Percentiles rank a stretch among this genome's conserved stretches.
Conservation (phyloP, 2,888 invertebrate genomes). For the Cephalotes varians region DNA sequence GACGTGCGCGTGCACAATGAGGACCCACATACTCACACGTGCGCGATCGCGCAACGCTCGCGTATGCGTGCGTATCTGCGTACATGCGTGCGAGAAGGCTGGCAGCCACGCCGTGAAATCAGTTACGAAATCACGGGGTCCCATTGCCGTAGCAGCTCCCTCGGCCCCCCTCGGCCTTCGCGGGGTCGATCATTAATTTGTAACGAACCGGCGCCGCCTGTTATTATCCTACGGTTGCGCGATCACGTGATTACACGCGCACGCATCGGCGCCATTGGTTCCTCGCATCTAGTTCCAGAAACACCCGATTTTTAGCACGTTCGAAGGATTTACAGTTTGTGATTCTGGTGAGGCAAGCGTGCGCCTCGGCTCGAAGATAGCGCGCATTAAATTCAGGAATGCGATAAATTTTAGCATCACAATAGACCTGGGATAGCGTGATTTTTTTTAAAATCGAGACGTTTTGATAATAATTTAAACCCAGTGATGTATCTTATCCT, state of each 20-base stretch:
- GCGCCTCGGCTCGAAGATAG: background rate
- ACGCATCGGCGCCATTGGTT: conserved; percentile 38
- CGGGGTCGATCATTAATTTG: conserved; percentile 82
- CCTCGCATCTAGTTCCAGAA: conserved; percentile 2
- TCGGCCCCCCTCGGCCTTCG: conserved; percentile 48
- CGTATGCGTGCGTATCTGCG: conserved; percentile 1
- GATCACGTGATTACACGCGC: conserved; percentile 73
- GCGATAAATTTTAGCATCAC: background rate
- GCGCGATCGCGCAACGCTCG: background rate
- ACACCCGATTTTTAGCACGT: background rate
- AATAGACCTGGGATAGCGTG: background rate
- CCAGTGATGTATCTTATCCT: background rate
- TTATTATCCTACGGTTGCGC: conserved; percentile 80
- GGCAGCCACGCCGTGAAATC: conserved; percentile 78
- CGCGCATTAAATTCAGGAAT: background rate
- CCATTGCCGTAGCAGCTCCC: conserved; percentile 72
- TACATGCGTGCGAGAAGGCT: conserved; percentile 60
- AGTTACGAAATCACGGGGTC: conserved; percentile 78
- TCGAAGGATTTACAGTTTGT: background rate
- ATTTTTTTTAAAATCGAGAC: background rate
- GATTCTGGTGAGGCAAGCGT: background rate
- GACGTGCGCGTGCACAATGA: conserved; percentile 34
- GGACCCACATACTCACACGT: conserved; percentile 18
- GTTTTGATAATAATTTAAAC: background rate
- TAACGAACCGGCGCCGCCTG: conserved; percentile 81